Base-by-base conservation (phyloP, 1,140 invertebrate genomes). In the Drosophila chauvacae region DNA sequence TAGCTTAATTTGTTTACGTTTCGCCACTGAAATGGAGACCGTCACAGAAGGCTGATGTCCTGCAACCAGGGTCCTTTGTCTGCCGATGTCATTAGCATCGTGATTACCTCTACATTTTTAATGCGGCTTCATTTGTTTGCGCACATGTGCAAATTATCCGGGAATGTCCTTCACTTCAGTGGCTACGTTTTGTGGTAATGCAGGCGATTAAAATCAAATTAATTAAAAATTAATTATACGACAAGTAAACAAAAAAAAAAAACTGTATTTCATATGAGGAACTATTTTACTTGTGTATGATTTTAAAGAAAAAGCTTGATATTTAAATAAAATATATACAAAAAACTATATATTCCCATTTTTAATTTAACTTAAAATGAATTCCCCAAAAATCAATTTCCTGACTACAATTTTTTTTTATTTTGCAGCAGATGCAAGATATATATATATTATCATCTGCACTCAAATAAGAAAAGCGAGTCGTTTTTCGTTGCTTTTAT, bases 121-220 rank as follows among this genome's bases (percentile, higher is more conserved):
- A 84, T 88, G 70, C 47, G 58, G 45, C 61, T 72, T 77, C 62
- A 78, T 88, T 81, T 90, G 73, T 81, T 84, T 84, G 65, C 60
- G 63, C 71, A 82, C 68, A 72, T 76, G 70, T 72, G 70, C 44
- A 74, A 87, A 77, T 72, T 72, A 66, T 69, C 62, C 26, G 18
- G 16, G 47, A 50, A 58, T 62, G 55, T 44, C 76, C 26, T 60
- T 62, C 23, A 26, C 28, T 48, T 42, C 28, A 42, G 18, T 61
- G 55, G 30, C 30, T 45, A 26, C 33, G 28, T 28, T 56, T 57
- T 65, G 63, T 26, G 33, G 44, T 39, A 76, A 69, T 64, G 28
- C 30, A 26, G 35, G 56, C 50, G 56, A 90, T 88, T 88, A 90
- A 88, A 84, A 85, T 64, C 71, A 79, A 90, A 88, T 90, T 90